phyloP scores from a whole-genome alignment of 2,797 vertebrate genomes.

The Coracias cyanogaster region DNA sequence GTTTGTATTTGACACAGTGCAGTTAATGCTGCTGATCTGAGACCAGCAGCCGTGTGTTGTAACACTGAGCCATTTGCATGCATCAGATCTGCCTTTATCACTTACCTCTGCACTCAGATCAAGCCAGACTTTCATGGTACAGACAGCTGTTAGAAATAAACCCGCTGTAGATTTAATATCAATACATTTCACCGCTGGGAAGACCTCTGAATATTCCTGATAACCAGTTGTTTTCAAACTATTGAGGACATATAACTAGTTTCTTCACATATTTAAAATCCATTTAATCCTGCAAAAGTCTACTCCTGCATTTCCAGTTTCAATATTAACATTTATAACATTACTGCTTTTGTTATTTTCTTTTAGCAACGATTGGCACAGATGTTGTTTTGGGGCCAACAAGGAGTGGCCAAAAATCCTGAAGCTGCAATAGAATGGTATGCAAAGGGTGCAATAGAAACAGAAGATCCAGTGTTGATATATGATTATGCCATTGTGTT shows the following conservation, averaged over 20 bases:
- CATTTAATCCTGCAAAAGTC: not conserved
- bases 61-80: not conserved
- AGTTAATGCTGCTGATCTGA: not conserved
- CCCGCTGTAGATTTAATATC: not conserved
- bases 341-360: not conserved
- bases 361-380: constrained; percentile 86
- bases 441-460: constrained; percentile 87
- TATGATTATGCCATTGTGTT: constrained; percentile 91
- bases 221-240: not conserved
- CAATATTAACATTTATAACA: not conserved
- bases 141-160: not conserved
- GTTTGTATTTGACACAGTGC: not conserved
- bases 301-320: not conserved
- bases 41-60: not conserved
- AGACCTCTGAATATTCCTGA: not conserved
- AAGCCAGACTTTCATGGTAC: not conserved
- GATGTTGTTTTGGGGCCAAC: constrained; percentile 91
- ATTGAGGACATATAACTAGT: not conserved
- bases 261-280: not conserved
- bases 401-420: constrained; percentile 88
- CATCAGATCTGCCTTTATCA: not conserved
- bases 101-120: not conserved
- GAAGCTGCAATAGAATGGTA: constrained; percentile 87
- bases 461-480: constrained; percentile 85
- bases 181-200: not conserved